These are phyloP conservation scores for Sipha maydis DNA, from an alignment of 2,888 invertebrate species.

Conservation along the genomic window DNA sequence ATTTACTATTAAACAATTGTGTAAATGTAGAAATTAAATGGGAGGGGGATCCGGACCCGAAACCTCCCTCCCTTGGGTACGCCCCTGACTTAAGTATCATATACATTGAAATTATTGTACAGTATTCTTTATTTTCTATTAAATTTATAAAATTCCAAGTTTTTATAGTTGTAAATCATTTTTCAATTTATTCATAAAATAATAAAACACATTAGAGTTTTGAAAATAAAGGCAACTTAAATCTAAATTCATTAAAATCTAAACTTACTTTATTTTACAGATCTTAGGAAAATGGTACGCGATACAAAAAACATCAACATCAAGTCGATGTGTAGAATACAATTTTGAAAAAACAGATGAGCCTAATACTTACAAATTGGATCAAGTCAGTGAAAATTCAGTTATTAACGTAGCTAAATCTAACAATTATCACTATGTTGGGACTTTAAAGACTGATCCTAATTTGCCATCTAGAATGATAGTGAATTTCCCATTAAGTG, in stretches of 20 bases:
- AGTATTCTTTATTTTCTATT: neutral
- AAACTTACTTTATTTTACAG: conserved; percentile 68
- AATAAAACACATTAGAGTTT: neutral
- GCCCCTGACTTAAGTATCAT: no score
- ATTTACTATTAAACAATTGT: no score
- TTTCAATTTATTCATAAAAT: neutral
- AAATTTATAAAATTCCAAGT: neutral
- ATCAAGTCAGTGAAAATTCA: conserved; percentile 70
- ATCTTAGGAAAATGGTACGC: conserved; percentile 84
- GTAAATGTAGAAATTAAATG: no score
- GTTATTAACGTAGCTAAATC: conserved; percentile 76
- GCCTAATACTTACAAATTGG: conserved; percentile 76
- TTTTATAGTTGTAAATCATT: neutral
- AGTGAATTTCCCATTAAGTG: conserved; percentile 83
- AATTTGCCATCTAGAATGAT: conserved; percentile 78
- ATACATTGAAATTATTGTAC: no score
- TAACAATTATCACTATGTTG: conserved; percentile 83
- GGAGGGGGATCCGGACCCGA: no score
- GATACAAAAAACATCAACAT: conserved; percentile 84
- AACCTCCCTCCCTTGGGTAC: no score
- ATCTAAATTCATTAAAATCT: neutral
- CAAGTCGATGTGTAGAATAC: conserved; percentile 81
- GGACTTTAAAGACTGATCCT: conserved; percentile 74
- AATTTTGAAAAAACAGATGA: conserved; percentile 78
- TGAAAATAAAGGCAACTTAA: neutral